Base-by-base conservation (phyloP, 2,113 vertebrate genomes). In the Hystrix cristata region DNA sequence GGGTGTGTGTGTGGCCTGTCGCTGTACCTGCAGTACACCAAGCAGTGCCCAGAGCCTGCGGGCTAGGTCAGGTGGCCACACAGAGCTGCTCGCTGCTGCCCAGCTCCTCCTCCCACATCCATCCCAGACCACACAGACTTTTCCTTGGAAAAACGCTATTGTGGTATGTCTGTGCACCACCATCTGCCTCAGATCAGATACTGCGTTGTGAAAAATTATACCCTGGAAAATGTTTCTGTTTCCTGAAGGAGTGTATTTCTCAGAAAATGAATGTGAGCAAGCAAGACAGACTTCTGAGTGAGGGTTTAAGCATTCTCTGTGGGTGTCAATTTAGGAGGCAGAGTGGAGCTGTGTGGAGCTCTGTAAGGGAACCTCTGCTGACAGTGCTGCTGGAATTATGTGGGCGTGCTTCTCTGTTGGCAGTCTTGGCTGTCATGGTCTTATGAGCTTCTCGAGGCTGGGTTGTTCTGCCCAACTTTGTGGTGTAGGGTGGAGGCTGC, bases 161-260 rank as follows among this genome's bases (percentile, higher is more conserved):
- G n/a, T 34, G 48, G 16, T 64, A n/a, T 91, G 76, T 80, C 13
- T 64, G 1, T 46, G 48, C 29, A 67, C 34, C 9, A 15, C 57
- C 25, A 2, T 1, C 34, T 23, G 18, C 38, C 19, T 90, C 48
- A 43, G n/a, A 18, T 23, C 7, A 23, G 53, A 57, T 81, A 74
- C 13, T n/a, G 59, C 91, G 29, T 60, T 74, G 43, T 87, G 31
- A 95, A 97, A 95, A 83, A 43, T 21, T 48, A 25, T 87, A 59
- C 64, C 76, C 18, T 34, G 29, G 31, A 43, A 78, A 86, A 57
- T 84, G 79, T 60, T 62, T 72, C 31, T 84, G 78, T 90, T 60
- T 64, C 71, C 29, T 62, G 29, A 29, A 51, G 57, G 78, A 67
- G 48, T 82, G 0, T 85, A 38, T 89, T 91, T 87, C 79, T 81